Evolutionary conservation across 2,113 vertebrate species (phyloP).

Genomic region (Microcebus murinus): DNA sequence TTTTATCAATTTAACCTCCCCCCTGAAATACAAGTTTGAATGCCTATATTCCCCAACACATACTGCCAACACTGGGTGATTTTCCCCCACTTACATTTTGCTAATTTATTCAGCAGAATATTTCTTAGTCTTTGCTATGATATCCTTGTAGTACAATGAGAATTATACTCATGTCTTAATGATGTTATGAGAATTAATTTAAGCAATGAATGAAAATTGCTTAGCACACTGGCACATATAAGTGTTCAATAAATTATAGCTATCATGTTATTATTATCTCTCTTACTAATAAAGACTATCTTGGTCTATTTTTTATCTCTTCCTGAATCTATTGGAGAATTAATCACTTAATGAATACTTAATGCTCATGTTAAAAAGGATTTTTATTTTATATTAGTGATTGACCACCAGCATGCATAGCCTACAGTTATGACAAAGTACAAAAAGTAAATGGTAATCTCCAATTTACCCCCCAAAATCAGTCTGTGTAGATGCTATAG

Average conservation of each 20-base stretch:
- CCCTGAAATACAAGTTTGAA: neutral
- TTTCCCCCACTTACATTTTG: neutral
- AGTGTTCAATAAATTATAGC: conserved; percentile 61
- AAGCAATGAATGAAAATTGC: conserved; percentile 67
- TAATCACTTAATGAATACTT: conserved; percentile 55
- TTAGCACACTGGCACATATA: conserved; percentile 37
- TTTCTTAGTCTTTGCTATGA: conserved; percentile 22
- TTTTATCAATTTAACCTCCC: neutral
- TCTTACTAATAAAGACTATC: conserved; percentile 39
- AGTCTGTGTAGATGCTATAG: neutral
- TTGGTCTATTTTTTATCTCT: conserved; percentile 46
- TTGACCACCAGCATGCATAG: conserved; percentile 1
- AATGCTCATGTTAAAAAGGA: neutral
- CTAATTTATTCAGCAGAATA: conserved; percentile 52
- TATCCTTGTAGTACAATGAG: neutral
- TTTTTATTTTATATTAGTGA: conserved; percentile 50
- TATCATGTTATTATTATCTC: conserved; percentile 42
- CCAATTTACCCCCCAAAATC: neutral
- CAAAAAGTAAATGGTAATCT: neutral
- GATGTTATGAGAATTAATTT: conserved; percentile 65
- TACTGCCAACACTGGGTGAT: neutral
- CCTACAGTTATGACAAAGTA: neutral
- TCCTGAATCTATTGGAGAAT: neutral
- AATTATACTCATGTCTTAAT: conserved; percentile 53
- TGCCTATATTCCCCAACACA: neutral